Evolutionary conservation across 2,113 vertebrate species (phyloP), one percentile per base, ranked within the genome.

Genomic region (Taxidea taxus): DNA sequence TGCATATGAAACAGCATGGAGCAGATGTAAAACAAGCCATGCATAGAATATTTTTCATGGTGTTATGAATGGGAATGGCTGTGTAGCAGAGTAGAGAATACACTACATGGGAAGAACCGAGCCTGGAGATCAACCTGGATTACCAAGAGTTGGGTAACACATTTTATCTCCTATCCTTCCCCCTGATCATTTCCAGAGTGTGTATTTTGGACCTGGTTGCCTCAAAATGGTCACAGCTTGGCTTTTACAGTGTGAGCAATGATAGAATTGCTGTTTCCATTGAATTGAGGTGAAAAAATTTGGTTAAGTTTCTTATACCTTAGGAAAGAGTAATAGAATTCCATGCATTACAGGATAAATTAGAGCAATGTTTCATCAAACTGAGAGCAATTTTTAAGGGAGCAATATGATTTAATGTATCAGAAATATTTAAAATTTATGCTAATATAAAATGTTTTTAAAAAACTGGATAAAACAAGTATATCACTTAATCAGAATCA

Each of bases 301-400:
- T 91, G 44, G 88, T 72, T 96, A 51, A 10, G 6, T 80, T 87
- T 64, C 13, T 77, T 80, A 49, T 70, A 86, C 15, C 15, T 84
- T 96, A 14, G 27, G 58, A 84, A 75, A 94, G 78, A 83, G 12
- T 7, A 37, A 34, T 78, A 78, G 42, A 92, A 68, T 95, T 84
- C 68, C 16, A 42, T 23, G 1, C 90, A 42, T 91, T 31, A 86
- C 39, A 42, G 56, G 54, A 87, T 82, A 77, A 90, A 84, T 60
- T 31, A 27, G 70, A 86, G 23, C 44, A 68, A 72, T 87, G 56
- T 70, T 95, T 97, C 34, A 94, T 72, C 14, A 97, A 84, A 92
- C 27, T 37, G 42, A 75, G 20, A 81, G 70, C n/a, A 72, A 78
- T 47, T 68, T 86, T 85, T 96, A 58, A 91, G 56, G 25, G 0